phyloP scores from a whole-genome alignment of 2,797 vertebrate genomes.

The Alca torda region DNA sequence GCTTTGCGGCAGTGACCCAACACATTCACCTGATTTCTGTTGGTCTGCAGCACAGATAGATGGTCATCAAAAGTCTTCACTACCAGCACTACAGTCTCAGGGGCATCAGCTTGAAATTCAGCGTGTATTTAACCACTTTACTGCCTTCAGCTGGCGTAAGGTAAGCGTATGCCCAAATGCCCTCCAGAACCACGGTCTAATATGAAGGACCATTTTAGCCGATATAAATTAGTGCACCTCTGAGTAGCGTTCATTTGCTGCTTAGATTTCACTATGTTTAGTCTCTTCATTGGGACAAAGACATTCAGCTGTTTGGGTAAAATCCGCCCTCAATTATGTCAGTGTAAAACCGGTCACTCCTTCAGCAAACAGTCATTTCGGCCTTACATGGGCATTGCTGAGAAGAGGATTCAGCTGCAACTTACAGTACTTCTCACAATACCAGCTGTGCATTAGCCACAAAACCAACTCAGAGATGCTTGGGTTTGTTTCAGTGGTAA shows the following conservation, averaged over 20 bases:
- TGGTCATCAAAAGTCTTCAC: background rate
- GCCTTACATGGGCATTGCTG: background rate
- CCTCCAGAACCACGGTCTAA: background rate
- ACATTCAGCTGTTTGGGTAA: background rate
- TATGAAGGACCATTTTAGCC: background rate
- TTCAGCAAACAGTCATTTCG: background rate
- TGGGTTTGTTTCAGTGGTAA: conserved; percentile 5
- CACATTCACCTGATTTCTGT: background rate
- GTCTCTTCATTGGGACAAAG: background rate
- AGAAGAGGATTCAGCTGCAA: background rate
- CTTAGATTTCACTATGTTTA: background rate
- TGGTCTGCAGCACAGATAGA: background rate
- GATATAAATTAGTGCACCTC: background rate
- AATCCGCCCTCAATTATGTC: background rate
- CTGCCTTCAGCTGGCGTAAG: background rate
- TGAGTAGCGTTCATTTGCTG: background rate
- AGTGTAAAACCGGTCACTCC: background rate
- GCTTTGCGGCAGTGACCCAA: background rate
- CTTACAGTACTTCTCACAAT: background rate
- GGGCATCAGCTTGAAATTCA: background rate
- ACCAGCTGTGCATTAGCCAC: background rate
- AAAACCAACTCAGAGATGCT: conserved; percentile 18
- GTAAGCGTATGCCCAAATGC: background rate
- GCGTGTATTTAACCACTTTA: background rate
- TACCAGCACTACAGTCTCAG: background rate